Conservation (phyloP, 2,113 vertebrate genomes). For the Peucedramus taeniatus region DNA sequence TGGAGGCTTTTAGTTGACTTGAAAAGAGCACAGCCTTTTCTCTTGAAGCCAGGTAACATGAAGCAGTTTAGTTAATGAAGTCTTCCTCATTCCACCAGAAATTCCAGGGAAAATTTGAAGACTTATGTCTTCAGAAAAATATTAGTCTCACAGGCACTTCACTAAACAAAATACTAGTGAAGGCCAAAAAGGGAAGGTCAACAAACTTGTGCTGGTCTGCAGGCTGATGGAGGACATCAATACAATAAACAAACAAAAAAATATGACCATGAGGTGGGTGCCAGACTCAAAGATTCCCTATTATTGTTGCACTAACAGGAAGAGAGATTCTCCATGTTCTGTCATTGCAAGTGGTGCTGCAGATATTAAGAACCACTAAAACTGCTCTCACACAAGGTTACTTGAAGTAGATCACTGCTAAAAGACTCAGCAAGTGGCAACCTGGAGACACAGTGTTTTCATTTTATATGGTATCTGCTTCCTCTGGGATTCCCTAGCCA, state of each 20-base stretch:
- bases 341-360: neutral
- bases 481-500: constrained; percentile 4
- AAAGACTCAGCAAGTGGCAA: neutral
- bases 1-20: neutral
- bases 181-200: neutral
- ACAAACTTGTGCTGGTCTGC: neutral
- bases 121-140: neutral
- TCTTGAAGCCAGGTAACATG: neutral
- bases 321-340: neutral
- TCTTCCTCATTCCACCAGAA: neutral
- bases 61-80: neutral
- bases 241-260: neutral
- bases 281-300: neutral
- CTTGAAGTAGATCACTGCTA: neutral
- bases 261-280: neutral
- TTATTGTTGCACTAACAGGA: neutral
- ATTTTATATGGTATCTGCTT: constrained; percentile 11
- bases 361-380: neutral
- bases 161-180: neutral
- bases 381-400: neutral
- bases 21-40: neutral
- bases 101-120: neutral
- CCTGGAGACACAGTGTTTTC: neutral
- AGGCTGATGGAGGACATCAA: neutral
- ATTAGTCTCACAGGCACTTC: neutral